phyloP scores from a whole-genome alignment of 2,888 invertebrate species.

The Pyrrhosoma nymphula region DNA sequence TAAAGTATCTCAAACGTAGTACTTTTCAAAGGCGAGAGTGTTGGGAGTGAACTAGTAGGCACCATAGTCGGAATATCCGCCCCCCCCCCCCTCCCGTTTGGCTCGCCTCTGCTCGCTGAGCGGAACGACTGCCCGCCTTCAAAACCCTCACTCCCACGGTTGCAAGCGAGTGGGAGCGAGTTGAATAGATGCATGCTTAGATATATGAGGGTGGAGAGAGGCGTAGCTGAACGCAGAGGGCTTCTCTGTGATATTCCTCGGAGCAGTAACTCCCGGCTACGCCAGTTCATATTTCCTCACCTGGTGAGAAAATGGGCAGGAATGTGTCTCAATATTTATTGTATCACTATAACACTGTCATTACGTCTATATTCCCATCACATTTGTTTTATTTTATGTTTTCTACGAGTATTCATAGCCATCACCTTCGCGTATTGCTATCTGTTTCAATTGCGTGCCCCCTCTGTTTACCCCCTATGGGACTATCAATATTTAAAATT shows the following conservation, averaged over 20 bases:
- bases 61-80: not conserved
- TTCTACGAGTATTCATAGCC: too few species aligned
- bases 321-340: not conserved
- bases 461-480: too few species aligned
- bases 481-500: too few species aligned
- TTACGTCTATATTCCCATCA: too few species aligned
- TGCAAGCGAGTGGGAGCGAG: not conserved
- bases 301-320: not conserved
- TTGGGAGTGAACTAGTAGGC: constrained; percentile 11
- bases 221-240: not conserved
- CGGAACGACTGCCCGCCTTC: constrained; percentile 40
- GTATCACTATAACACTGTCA: not conserved
- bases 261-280: not conserved
- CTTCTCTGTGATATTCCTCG: not conserved
- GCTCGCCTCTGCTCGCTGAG: constrained; percentile 51
- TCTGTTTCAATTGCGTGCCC: too few species aligned
- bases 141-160: constrained; percentile 43
- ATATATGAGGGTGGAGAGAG: not conserved
- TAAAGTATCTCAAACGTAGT: not conserved
- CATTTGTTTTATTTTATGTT: too few species aligned
- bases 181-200: not conserved
- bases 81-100: not conserved
- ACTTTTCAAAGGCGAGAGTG: not conserved
- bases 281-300: not conserved
- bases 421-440: too few species aligned